Evolutionary conservation across 35 echinoderm and acorn worm genomes (phyloP).

Genomic region (Patiria miniata): DNA sequence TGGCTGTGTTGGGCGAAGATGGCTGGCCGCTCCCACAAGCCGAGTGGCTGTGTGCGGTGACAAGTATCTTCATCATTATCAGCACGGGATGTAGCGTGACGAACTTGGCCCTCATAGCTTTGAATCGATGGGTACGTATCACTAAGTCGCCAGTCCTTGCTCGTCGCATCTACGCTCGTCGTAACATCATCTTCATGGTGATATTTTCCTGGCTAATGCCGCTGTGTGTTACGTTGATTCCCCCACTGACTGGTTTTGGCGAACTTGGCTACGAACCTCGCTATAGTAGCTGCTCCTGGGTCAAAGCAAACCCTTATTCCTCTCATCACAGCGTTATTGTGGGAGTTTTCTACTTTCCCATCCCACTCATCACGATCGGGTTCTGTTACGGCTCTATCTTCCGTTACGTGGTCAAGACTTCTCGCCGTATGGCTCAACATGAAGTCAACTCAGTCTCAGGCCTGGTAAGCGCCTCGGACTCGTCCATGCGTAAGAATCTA

Average conservation of each 20-base stretch:
- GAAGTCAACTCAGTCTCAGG: not conserved
- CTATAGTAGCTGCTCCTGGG: not conserved
- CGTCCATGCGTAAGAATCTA: no score
- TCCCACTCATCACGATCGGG: no score
- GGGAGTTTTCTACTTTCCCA: no score
- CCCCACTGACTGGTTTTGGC: not conserved
- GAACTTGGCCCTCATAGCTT: conserved; percentile 14
- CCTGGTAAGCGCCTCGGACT: not conserved
- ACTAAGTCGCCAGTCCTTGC: not conserved
- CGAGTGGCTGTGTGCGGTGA: not conserved
- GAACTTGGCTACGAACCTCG: not conserved
- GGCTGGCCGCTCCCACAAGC: not conserved
- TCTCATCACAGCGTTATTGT: not conserved
- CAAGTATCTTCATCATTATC: not conserved
- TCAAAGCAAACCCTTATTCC: not conserved
- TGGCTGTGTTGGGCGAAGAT: not conserved
- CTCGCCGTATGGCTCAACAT: not conserved
- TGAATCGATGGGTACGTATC: conserved; percentile 14
- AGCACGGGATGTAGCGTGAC: not conserved
- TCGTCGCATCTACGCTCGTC: no score
- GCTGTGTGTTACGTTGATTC: not conserved
- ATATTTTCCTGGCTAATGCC: no score
- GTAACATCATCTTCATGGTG: no score
- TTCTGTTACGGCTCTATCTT: not conserved
- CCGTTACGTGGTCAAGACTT: not conserved